phyloP scores from a whole-genome alignment of 2,113 vertebrate species.

The Varanus komodoensis region DNA sequence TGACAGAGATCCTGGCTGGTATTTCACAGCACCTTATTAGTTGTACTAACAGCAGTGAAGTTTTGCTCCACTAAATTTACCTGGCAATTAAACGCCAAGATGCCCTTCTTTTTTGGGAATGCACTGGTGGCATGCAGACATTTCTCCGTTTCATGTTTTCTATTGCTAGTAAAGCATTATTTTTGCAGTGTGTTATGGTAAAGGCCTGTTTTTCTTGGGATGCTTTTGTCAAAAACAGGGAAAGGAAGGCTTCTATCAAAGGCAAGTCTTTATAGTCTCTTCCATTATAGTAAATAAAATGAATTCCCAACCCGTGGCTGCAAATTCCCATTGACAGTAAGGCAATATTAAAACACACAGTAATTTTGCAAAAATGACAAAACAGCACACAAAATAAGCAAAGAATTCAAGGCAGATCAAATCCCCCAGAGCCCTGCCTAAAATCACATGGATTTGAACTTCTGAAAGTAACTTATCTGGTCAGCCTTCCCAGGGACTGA shows the following conservation, averaged over 20 bases:
- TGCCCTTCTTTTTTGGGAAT: not conserved
- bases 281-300: not conserved
- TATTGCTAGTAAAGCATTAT: not conserved
- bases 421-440: not conserved
- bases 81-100: conserved; percentile 18
- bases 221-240: not conserved
- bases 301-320: not conserved
- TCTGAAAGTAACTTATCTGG: not conserved
- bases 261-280: not conserved
- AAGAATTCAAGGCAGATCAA: not conserved
- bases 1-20: conserved; percentile 21
- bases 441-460: no score
- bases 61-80: conserved; percentile 29
- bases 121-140: not conserved
- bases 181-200: not conserved
- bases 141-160: not conserved
- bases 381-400: not conserved
- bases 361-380: not conserved
- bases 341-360: not conserved
- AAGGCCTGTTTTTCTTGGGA: not conserved
- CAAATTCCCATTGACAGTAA: not conserved
- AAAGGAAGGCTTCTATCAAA: not conserved
- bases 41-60: conserved; percentile 7
- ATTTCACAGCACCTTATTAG: conserved; percentile 42
- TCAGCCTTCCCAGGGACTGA: not conserved